Evolutionary conservation across 2,888 invertebrate genomes (phyloP).

Genomic region (Aphrophora alni): DNA sequence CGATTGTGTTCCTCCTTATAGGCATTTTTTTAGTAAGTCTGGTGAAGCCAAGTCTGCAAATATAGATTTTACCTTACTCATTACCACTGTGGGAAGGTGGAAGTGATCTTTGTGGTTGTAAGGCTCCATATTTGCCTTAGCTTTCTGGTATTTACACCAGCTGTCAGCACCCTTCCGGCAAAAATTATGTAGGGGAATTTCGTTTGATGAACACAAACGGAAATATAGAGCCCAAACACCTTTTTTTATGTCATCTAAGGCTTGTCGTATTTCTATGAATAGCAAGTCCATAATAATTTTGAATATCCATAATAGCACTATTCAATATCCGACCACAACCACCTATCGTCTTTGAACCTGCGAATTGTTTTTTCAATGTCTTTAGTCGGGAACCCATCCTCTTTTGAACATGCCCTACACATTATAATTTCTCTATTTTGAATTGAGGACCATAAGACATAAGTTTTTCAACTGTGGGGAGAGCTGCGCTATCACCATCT

Average conservation of each 20-base stretch:
- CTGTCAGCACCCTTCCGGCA: not conserved
- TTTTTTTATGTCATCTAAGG: not conserved
- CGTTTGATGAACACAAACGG: no score
- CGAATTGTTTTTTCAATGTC: not conserved
- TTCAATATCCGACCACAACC: not conserved
- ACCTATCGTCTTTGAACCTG: not conserved
- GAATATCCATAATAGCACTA: not conserved
- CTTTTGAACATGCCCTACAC: no score
- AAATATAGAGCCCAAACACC: no score
- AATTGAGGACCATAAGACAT: not conserved
- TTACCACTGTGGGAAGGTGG: not conserved
- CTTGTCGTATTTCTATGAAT: no score
- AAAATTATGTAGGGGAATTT: not conserved
- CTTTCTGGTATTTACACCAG: no score
- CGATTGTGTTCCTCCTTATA: not conserved
- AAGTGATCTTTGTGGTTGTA: not conserved
- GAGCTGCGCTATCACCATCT: not conserved
- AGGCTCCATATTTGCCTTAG: not conserved
- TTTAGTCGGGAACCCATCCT: not conserved
- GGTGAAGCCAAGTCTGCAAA: not conserved
- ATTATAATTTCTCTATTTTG: not conserved
- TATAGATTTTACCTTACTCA: not conserved
- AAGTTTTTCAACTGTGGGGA: not conserved
- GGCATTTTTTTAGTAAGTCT: not conserved
- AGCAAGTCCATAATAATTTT: no score